Evolutionary conservation across 2,888 invertebrate species (phyloP).

Genomic region (Catonia carolina): DNA sequence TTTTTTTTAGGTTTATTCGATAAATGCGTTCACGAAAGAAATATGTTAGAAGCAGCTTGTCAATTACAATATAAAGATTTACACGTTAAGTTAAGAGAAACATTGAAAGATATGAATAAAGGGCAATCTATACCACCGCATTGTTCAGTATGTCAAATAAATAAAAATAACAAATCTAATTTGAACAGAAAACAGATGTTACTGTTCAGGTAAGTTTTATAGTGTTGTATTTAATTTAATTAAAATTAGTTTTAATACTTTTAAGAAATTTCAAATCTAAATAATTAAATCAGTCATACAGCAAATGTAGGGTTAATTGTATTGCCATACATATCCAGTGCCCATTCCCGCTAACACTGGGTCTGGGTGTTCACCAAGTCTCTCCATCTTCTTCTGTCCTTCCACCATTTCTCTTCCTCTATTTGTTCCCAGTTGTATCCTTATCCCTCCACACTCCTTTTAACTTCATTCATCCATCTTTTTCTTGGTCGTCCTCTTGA

Average conservation of each 20-base stretch:
- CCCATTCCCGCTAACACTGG: background rate
- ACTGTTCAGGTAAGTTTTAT: slow-evolving; percentile 33
- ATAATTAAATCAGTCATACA: no score
- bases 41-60: slow-evolving; percentile 60
- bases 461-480: no score
- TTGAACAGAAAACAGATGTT: slow-evolving; percentile 29
- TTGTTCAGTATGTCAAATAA: slow-evolving; percentile 28
- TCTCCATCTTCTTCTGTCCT: background rate
- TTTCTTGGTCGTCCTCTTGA: no score
- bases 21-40: slow-evolving; percentile 68
- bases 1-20: slow-evolving; percentile 58
- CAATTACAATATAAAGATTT: slow-evolving; percentile 62
- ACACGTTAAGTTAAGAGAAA: slow-evolving; percentile 46
- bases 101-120: slow-evolving; percentile 28
- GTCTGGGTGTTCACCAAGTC: no score
- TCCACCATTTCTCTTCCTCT: no score
- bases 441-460: no score
- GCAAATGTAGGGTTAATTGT: no score
- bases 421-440: no score
- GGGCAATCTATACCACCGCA: slow-evolving; percentile 29
- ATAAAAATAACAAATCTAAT: slow-evolving; percentile 13
- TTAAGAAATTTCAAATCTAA: no score
- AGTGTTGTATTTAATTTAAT: slow-evolving; percentile 5
- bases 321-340: background rate
- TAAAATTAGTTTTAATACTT: no score